Percentiles rank a stretch among this genome's conserved stretches.
phyloP scores from a whole-genome alignment of 2,888 invertebrate species.

The Philonicus albiceps region DNA sequence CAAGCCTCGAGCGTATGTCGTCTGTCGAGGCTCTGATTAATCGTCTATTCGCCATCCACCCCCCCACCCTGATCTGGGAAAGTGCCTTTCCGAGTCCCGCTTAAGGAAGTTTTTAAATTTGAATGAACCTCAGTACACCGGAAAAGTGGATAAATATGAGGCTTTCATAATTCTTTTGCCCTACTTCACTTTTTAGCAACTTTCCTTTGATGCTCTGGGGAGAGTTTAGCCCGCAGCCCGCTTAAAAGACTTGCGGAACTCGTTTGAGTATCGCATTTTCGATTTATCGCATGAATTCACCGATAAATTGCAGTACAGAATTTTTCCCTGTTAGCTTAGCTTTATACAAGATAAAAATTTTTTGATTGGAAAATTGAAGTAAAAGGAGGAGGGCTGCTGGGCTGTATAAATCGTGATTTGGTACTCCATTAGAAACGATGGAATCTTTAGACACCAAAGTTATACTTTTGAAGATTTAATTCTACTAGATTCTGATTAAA shows the following conservation, averaged over 20 bases:
- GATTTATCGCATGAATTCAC: slow-evolving; percentile 60
- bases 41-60: background rate
- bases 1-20: slow-evolving; percentile 42
- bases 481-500: too few species aligned
- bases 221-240: slow-evolving; percentile 1
- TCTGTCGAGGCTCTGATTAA: slow-evolving; percentile 46
- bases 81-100: background rate
- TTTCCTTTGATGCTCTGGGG: slow-evolving; percentile 23
- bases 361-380: background rate
- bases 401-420: background rate
- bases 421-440: background rate
- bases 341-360: background rate
- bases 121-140: slow-evolving; percentile 41
- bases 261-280: slow-evolving; percentile 53
- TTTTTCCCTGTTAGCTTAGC: background rate
- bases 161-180: slow-evolving; percentile 23
- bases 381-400: background rate
- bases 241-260: background rate
- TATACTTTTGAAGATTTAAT: background rate
- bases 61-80: background rate
- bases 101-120: slow-evolving; percentile 41
- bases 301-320: slow-evolving; percentile 51
- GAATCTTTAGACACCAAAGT: background rate
- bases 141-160: slow-evolving; percentile 30
- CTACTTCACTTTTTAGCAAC: slow-evolving; percentile 1